Conservation (phyloP, 2,113 vertebrate species). For the Halcyon malimbica region DNA sequence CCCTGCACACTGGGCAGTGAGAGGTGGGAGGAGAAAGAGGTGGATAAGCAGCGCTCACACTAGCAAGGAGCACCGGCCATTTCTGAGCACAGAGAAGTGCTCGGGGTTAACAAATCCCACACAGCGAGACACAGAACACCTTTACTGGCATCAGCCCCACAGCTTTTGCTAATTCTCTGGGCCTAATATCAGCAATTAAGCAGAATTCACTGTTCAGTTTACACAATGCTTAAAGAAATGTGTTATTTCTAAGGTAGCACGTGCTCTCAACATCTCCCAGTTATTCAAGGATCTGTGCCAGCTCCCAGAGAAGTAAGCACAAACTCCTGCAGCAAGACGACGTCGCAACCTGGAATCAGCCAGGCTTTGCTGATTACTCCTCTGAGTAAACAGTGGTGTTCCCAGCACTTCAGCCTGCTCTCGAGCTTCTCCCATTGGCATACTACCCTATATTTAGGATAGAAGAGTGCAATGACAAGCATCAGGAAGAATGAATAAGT, state of each 20-base stretch:
- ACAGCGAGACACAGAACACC: background rate
- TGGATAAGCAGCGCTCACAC: background rate
- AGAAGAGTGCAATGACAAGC: constrained; percentile 5
- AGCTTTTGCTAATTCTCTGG: background rate
- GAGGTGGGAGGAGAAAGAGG: background rate
- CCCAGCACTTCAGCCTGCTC: constrained; percentile 45
- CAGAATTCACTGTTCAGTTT: background rate
- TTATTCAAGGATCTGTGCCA: background rate
- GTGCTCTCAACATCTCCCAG: background rate
- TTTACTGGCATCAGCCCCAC: background rate
- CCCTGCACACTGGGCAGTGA: background rate
- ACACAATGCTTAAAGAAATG: background rate
- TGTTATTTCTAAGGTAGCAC: background rate
- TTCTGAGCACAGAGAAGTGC: background rate
- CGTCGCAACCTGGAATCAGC: background rate
- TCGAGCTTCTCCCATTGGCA: constrained; percentile 50
- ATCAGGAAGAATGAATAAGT: constrained; percentile 33
- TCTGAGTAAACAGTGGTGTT: constrained; percentile 42
- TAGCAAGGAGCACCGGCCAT: fast-evolving
- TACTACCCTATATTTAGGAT: constrained; percentile 50
- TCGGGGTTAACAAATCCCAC: background rate
- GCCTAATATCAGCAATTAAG: background rate
- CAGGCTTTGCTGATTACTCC: constrained; percentile 41
- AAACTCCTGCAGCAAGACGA: constrained; percentile 13
- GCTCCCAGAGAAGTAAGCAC: background rate